Percentiles rank a stretch among this genome's conserved stretches.
Conservation (phyloP, 2,113 vertebrate genomes). For the Jaculus jaculus region DNA sequence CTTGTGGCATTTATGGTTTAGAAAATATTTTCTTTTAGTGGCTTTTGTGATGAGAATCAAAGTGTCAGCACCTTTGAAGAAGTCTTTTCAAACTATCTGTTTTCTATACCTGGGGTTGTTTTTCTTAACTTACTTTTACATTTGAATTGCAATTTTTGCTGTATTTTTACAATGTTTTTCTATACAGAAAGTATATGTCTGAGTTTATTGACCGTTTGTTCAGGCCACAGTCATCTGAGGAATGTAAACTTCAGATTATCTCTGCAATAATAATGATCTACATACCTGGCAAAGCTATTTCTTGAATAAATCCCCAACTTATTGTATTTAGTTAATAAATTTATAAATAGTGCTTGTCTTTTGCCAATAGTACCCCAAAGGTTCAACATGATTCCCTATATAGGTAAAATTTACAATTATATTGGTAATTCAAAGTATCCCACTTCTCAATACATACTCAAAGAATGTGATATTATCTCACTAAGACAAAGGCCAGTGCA, state of each 20-base stretch:
- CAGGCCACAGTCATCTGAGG: not conserved
- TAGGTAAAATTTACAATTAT: not conserved
- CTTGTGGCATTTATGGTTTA: not conserved
- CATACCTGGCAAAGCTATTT: not conserved
- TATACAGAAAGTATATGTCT: not conserved
- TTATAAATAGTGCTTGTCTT: not conserved
- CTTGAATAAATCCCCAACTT: not conserved
- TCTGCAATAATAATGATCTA: not conserved
- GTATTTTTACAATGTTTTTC: too few species aligned
- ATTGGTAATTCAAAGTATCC: not conserved
- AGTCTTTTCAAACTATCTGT: not conserved
- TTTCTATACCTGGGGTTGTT: not conserved
- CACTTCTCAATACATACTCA: not conserved
- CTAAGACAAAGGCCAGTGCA: not conserved
- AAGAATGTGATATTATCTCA: not conserved
- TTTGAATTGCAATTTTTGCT: not conserved
- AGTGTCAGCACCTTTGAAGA: not conserved
- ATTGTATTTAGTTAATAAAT: not conserved
- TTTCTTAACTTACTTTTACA: not conserved
- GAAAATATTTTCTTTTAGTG: not conserved
- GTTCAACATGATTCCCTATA: not conserved
- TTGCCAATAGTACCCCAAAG: not conserved
- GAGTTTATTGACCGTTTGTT: not conserved
- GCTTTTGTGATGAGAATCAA: not conserved
- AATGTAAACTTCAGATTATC: not conserved